Evolutionary conservation across 2,888 invertebrate genomes (phyloP), one percentile per base, ranked within the genome.

Genomic region (Mesoligia furuncula): DNA sequence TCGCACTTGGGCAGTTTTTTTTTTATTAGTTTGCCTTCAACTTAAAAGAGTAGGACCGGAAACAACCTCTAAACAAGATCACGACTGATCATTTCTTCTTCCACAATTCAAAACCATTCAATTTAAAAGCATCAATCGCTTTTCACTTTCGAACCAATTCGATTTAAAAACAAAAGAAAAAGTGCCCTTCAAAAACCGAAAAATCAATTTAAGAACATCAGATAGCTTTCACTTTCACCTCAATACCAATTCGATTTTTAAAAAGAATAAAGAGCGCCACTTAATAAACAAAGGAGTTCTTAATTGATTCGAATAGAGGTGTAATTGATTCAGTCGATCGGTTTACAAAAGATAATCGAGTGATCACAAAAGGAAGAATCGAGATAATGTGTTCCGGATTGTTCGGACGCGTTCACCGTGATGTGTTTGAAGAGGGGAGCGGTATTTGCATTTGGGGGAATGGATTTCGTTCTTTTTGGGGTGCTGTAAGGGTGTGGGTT

Each of bases 271-370:
- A 85, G 80, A 85, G 85, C 83, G 71, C 81, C 85, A 89, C 90
- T 90, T 87, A 75, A 45, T 71, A 81, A 84, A 88, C 88, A 89
- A 90, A 90, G 85, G 88, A 90, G 87, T 84, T 86, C 80, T 82
- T 90, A 89, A 90, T 89, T 87, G 89, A 87, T 84, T 83, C 80
- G 82, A 86, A 77, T 80, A 79, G 75, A 72, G 61, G 70, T 74
- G 48, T 83, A 81, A 89, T 89, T 73, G 80, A 82, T 81, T 77
- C 83, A 80, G 78, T 86, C 74, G 79, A 83, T 83, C 74, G 75
- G 81, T 83, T 87, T 87, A 84, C 85, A 85, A 86, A 87, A 85
- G 80, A 79, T 88, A 77, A 87, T 85, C 75, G 77, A 79, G 80
- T 74, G 83, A 85, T 86, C 74, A 87, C 85, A 87, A 87, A 85